phyloP scores from a whole-genome alignment of 2,888 invertebrate species.

The Tiphia femorata region DNA sequence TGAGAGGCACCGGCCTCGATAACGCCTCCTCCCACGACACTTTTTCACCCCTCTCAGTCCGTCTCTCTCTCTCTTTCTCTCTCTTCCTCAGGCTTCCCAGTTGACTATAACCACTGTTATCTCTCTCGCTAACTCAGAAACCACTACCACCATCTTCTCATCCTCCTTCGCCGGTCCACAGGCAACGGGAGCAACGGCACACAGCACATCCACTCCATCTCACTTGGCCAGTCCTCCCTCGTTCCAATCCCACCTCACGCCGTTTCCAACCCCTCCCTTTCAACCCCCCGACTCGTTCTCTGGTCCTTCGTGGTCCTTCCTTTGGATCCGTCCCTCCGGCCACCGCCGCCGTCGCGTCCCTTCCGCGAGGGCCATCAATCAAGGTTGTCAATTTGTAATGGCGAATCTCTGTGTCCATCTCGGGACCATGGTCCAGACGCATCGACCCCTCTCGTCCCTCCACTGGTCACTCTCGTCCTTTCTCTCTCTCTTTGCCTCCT shows the following conservation, averaged over 20 bases:
- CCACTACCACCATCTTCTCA: constrained; percentile 3
- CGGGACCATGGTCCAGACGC: constrained; percentile 57
- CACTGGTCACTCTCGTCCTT: constrained; percentile 29
- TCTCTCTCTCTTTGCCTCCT: constrained; percentile 26
- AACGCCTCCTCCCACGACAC: constrained; percentile 46
- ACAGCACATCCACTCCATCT: constrained; percentile 53
- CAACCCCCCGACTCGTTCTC: constrained; percentile 36
- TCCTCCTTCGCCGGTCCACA: not conserved
- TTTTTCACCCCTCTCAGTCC: constrained; percentile 24
- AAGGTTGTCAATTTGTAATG: constrained; percentile 73
- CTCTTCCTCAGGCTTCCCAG: constrained; percentile 22
- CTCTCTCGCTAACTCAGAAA: no score
- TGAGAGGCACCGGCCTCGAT: constrained; percentile 65
- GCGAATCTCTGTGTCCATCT: constrained; percentile 69
- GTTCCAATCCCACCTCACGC: constrained; percentile 41
- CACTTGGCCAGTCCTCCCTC: constrained; percentile 49
- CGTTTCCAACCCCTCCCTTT: constrained; percentile 37
- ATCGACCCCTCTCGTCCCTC: constrained; percentile 35
- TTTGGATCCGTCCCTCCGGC: constrained; percentile 24
- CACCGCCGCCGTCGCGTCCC: constrained; percentile 47
- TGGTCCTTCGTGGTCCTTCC: constrained; percentile 27
- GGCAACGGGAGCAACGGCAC: constrained; percentile 4
- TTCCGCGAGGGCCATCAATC: constrained; percentile 69
- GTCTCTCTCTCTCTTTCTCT: constrained; percentile 11
- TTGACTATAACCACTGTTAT: no score